Percentiles rank a stretch among this genome's conserved stretches.
Evolutionary conservation across 2,888 invertebrate genomes (phyloP).

Genomic region (Cabera pusaria): DNA sequence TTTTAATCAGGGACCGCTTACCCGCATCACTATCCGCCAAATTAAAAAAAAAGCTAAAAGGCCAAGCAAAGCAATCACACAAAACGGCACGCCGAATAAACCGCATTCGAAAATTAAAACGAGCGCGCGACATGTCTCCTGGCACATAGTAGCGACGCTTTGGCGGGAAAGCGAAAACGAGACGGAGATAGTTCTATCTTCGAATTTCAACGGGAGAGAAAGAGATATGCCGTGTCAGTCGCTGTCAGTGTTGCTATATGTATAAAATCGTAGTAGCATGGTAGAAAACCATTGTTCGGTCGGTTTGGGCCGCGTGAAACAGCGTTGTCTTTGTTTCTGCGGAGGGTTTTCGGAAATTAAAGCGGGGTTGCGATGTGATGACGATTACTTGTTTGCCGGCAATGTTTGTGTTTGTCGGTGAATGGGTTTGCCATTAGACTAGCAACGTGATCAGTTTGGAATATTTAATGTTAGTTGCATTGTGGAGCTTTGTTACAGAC

Average conservation of each 20-base stretch:
- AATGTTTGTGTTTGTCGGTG: constrained; percentile 32
- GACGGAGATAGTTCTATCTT: constrained; percentile 16
- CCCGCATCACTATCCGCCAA: constrained; percentile 30
- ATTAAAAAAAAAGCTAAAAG: constrained; percentile 41
- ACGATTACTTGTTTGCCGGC: constrained; percentile 70
- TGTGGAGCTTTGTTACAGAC: too few relatives aligned
- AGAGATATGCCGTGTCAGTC: constrained; percentile 41
- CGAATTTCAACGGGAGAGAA: constrained; percentile 38
- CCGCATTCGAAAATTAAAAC: constrained; percentile 80
- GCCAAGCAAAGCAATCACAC: constrained; percentile 53
- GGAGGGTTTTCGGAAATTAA: constrained; percentile 78
- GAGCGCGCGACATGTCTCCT: constrained; percentile 63
- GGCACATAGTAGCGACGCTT: constrained; percentile 59
- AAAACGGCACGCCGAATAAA: constrained; percentile 67
- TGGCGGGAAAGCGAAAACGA: constrained; percentile 36
- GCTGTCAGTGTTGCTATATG: constrained; percentile 55
- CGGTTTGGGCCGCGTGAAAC: constrained; percentile 80
- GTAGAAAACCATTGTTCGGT: constrained; percentile 70
- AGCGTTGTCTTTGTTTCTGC: constrained; percentile 70
- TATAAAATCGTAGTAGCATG: constrained; percentile 59
- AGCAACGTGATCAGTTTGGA: background rate
- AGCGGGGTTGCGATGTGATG: constrained; percentile 68
- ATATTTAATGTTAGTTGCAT: background rate
- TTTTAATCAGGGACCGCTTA: constrained; percentile 21
- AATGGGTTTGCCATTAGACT: constrained; percentile 14